A percentile compares a stretch with the other conserved stretches of the same genome.
phyloP scores from a whole-genome alignment of 1,140 invertebrate species.

The Cydia fagiglandana region DNA sequence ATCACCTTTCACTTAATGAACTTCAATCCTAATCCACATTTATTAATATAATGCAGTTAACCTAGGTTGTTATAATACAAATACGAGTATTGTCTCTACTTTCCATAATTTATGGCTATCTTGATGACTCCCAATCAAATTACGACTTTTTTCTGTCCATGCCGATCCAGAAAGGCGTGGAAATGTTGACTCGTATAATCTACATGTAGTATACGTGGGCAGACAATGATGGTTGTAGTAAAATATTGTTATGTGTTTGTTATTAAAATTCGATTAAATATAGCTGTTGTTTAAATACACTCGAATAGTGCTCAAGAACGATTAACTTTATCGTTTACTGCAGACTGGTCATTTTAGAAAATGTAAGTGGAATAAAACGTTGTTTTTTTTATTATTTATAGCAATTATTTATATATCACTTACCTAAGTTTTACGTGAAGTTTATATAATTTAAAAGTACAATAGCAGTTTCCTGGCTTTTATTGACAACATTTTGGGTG shows the following conservation, averaged over 20 bases:
- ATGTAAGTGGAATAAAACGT: background rate
- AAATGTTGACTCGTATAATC: slow-evolving; percentile 38
- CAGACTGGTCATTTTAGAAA: background rate
- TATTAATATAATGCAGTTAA: too few relatives aligned
- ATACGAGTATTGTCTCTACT: background rate
- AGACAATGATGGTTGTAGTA: slow-evolving; percentile 37
- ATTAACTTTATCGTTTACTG: background rate
- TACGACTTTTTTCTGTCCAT: slow-evolving; percentile 37
- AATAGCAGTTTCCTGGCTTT: too few relatives aligned
- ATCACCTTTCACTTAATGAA: too few relatives aligned
- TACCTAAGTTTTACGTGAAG: background rate
- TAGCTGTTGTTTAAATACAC: slow-evolving; percentile 1
- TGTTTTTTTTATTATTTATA: background rate
- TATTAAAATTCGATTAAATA: slow-evolving; percentile 41
- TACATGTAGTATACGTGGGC: slow-evolving; percentile 42
- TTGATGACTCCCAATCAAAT: slow-evolving; percentile 38
- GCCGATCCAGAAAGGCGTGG: slow-evolving; percentile 43
- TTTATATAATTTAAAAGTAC: too few relatives aligned
- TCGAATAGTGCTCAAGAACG: background rate
- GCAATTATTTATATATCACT: background rate
- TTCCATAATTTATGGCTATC: slow-evolving; percentile 34
- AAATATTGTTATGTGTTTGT: slow-evolving; percentile 44
- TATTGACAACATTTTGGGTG: too few relatives aligned
- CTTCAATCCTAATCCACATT: too few relatives aligned
- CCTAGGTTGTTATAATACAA: background rate